These are phyloP conservation scores for Telmatochromis sp. DNA, from an alignment of 2,113 vertebrate species.

Conservation along the genomic window DNA sequence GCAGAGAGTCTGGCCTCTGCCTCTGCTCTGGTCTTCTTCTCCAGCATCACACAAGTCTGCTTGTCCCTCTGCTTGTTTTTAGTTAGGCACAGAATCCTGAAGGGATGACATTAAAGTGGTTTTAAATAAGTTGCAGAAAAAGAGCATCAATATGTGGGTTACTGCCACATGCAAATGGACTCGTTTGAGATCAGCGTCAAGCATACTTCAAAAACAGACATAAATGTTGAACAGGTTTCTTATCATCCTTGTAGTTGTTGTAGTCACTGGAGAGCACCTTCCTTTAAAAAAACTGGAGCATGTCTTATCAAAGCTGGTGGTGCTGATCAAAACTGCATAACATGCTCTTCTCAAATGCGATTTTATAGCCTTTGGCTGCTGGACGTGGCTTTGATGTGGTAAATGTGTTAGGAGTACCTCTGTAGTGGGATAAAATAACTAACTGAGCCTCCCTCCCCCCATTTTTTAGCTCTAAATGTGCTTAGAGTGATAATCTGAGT, in stretches of 20 bases:
- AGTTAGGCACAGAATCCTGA: constrained; percentile 71
- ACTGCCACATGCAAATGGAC: background rate
- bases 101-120: background rate
- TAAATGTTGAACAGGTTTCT: background rate
- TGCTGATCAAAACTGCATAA: background rate
- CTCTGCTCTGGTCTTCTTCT: constrained; percentile 74
- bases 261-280: background rate
- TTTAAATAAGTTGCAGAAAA: background rate
- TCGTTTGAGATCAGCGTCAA: background rate
- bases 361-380: background rate
- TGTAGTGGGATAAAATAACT: background rate
- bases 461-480: background rate
- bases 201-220: background rate
- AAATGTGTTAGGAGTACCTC: background rate
- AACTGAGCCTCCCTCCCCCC: background rate
- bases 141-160: background rate
- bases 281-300: constrained; percentile 8
- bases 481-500: background rate
- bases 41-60: constrained; percentile 68
- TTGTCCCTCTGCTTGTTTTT: constrained; percentile 80
- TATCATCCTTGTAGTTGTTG: background rate
- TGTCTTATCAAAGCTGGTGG: background rate
- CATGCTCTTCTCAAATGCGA: background rate
- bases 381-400: background rate
- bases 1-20: constrained; percentile 62